Evolutionary conservation across 1,140 invertebrate species (phyloP), one percentile per base, ranked within the genome.

Genomic region (Psilanteris sp.): DNA sequence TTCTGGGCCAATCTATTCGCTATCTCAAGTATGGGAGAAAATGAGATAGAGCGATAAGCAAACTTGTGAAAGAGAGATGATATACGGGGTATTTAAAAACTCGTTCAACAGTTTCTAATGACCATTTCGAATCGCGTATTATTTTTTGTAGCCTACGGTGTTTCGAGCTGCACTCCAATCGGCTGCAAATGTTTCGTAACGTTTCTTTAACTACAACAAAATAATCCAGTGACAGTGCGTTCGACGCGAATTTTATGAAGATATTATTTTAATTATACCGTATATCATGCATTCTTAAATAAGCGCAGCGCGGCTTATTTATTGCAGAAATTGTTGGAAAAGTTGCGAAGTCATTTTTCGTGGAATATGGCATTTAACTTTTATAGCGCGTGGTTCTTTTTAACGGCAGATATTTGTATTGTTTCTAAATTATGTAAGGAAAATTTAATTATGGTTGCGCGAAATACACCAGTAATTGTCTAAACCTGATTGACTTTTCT

Each of bases 21-120:
- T 61, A 71, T 61, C 57, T 67, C 20, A 27, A 68, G 61, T 68
- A 57, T 52, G 46, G 31, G 22, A 41, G 43, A 46, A 34, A 54
- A 16, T 43, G 44, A 54, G 43, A 68, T 11, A 22, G 48, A 64
- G 48, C 22, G 57, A 78, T 37, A 9, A 10, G 13, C 0, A n/a
- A 9, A 18, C 41, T 8, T 11, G 37, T 34, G 59, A 16, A 29
- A 61, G 27, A 57, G 22, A 73, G 36, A 71, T 11, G 27, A 52
- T 29, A 67, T 62, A 67, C 41, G 20, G 39, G 20, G 44, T 29
- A 54, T 62, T 68, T 68, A 75, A 68, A 75, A 75, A 68, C 64
- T 68, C 57, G 50, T 50, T 75, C 64, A 39, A 18, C 39, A 44
- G 62, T 55, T 68, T 62, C 62, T 75, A 75, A 75, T 75, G 72